Evolutionary conservation across 2,113 vertebrate genomes (phyloP).

Genomic region (Pollimyrus isidori): DNA sequence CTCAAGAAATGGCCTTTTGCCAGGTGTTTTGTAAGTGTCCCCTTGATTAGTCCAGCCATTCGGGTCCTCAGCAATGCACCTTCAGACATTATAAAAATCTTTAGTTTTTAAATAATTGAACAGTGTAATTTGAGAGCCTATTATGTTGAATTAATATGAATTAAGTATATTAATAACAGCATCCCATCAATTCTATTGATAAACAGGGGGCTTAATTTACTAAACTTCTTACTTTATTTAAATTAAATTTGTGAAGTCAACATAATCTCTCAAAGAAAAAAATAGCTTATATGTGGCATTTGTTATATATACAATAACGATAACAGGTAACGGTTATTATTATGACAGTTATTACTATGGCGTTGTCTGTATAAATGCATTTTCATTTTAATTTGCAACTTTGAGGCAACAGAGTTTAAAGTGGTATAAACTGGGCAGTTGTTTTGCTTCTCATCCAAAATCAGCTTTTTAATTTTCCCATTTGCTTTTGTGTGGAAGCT

Average conservation of each 20-base stretch:
- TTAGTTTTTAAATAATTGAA: background rate
- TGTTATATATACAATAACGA: background rate
- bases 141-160: background rate
- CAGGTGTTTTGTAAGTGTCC: background rate
- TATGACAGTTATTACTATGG: background rate
- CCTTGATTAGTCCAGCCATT: background rate
- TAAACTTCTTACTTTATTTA: background rate
- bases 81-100: background rate
- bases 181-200: background rate
- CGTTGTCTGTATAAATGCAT: background rate
- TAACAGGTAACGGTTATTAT: background rate
- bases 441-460: background rate
- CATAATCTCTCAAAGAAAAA: background rate
- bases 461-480: background rate
- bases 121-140: background rate
- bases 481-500: background rate
- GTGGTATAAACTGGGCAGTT: background rate
- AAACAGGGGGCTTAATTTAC: background rate
- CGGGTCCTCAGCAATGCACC: background rate
- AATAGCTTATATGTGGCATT: background rate
- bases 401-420: background rate
- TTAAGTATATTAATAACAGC: background rate
- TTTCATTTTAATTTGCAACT: background rate
- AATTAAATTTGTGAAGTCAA: background rate
- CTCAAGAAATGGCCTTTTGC: background rate